Evolutionary conservation across 2,888 invertebrate genomes (phyloP).

Genomic region (Aromia moschata): DNA sequence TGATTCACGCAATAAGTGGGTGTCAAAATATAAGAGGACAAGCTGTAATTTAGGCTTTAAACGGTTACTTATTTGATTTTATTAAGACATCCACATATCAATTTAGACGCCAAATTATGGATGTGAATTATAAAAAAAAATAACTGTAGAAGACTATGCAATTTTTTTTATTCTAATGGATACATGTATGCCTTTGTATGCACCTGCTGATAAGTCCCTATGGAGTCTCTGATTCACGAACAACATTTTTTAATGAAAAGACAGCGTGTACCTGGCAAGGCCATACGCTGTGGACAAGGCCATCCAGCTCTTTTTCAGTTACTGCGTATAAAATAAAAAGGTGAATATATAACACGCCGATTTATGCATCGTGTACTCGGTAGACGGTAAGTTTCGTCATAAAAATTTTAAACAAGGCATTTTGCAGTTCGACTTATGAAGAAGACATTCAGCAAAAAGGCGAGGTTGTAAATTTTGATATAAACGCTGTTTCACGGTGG

Average conservation of each 20-base stretch:
- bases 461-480: background rate
- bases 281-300: background rate
- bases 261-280: background rate
- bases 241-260: background rate
- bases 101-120: no score
- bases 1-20: no score
- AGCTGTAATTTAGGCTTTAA: no score
- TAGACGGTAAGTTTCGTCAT: background rate
- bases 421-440: background rate
- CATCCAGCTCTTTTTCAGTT: background rate
- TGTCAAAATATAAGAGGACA: no score
- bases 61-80: no score
- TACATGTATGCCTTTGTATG: no score
- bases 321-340: background rate
- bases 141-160: no score
- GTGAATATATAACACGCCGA: background rate
- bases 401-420: background rate
- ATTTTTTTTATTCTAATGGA: no score
- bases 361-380: background rate
- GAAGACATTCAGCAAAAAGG: background rate
- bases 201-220: background rate
- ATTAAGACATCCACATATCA: no score
- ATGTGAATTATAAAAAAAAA: no score
- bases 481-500: no score
- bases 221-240: background rate